Evolutionary conservation across 2,113 vertebrate genomes (phyloP).

Genomic region (Symphodus melops): DNA sequence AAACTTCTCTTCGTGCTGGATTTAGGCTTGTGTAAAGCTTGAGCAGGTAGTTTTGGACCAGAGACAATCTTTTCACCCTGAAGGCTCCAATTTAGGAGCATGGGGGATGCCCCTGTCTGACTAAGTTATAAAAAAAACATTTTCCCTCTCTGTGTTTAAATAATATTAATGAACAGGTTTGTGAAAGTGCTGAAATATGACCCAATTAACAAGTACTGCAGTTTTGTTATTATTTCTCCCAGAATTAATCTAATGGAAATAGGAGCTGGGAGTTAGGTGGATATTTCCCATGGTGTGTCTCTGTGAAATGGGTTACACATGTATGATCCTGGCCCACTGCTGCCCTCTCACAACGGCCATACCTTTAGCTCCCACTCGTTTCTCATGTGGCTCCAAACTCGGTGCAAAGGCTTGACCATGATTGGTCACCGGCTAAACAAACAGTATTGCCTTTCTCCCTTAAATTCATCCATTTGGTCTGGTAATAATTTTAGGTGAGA

Average conservation of each 20-base stretch:
- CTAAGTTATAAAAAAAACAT: conserved; percentile 34
- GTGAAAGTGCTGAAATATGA: conserved; percentile 73
- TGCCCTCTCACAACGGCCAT: conserved; percentile 43
- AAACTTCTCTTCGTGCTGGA: conserved; percentile 4
- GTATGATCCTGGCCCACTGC: conserved; percentile 37
- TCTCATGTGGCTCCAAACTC: conserved; percentile 52
- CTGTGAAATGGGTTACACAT: conserved; percentile 79
- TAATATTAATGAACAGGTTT: conserved; percentile 53
- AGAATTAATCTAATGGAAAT: conserved; percentile 70
- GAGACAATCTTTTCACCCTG: conserved; percentile 8
- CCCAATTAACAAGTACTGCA: conserved; percentile 69
- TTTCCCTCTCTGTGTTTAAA: conserved; percentile 48
- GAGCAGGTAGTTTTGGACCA: conserved; percentile 42
- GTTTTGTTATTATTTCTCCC: conserved; percentile 75
- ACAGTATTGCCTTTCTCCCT: conserved; percentile 69
- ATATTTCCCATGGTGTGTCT: conserved; percentile 71
- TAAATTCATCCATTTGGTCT: conserved; percentile 62
- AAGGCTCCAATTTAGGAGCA: not conserved
- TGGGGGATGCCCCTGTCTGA: conserved; percentile 17
- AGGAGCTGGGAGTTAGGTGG: conserved; percentile 55
- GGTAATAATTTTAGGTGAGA: conserved; percentile 68
- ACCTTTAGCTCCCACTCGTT: conserved; percentile 53
- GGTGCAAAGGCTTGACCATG: conserved; percentile 22
- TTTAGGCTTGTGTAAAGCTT: conserved; percentile 7
- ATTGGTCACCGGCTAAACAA: conserved; percentile 64